Conservation (phyloP, 2,113 vertebrate species). For the Plotosus lineatus region DNA sequence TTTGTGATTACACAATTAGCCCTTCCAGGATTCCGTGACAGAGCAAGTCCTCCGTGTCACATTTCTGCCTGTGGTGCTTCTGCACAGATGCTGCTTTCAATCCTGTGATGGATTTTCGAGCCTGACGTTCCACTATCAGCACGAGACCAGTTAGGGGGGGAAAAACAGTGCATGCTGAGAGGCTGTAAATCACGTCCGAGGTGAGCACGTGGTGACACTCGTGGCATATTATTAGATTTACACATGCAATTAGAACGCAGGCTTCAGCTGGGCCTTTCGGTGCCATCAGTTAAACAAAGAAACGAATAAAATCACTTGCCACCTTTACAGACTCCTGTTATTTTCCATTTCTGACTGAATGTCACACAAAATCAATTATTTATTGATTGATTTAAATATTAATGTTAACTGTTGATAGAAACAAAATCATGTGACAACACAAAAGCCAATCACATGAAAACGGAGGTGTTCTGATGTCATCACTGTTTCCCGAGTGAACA, state of each 20-base stretch:
- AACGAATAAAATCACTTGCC: background rate
- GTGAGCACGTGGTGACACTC: background rate
- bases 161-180: background rate
- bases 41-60: background rate
- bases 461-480: no score
- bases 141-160: background rate
- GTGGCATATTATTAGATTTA: background rate
- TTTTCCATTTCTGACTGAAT: no score
- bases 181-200: background rate
- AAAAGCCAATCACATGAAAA: no score
- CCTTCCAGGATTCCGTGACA: background rate
- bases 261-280: background rate
- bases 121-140: background rate
- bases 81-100: background rate
- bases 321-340: background rate
- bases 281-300: background rate
- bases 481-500: no score
- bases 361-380: no score
- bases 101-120: background rate
- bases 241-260: background rate
- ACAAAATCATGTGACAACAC: no score
- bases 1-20: slow-evolving; percentile 18
- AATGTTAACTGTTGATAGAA: no score
- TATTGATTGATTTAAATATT: no score
- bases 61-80: background rate